phyloP scores from a whole-genome alignment of 37 sponge, comb jelly and placozoan genomes.

The Ianthella basta region DNA sequence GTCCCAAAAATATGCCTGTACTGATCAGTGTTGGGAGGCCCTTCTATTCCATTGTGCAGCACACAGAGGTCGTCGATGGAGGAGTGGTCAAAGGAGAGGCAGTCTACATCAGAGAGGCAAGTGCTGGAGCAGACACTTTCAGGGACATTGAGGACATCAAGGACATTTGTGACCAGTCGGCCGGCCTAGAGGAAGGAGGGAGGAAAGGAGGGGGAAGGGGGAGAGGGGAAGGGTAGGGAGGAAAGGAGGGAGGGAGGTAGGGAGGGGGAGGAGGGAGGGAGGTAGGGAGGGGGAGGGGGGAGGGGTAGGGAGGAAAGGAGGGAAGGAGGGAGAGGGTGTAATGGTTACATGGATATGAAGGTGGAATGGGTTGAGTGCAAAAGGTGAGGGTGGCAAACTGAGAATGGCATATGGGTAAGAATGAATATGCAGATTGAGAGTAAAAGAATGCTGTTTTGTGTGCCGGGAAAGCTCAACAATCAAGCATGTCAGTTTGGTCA shows the following conservation, averaged over 20 bases:
- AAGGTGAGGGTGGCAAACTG: too few species aligned
- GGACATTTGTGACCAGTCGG: constrained; percentile 29
- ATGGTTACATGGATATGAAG: too few species aligned
- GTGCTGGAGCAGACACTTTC: constrained; percentile 37
- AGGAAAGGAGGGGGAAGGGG: too few species aligned
- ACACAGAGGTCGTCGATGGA: constrained; percentile 40
- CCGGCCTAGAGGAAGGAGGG: constrained; percentile 34
- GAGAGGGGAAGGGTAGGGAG: too few species aligned
- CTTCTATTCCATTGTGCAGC: constrained; percentile 69
- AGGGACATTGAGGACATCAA: neutral
- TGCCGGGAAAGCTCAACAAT: too few species aligned
- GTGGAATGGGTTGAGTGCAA: too few species aligned
- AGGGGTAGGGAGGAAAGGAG: too few species aligned
- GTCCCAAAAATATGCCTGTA: constrained; percentile 61
- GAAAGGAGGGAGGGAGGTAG: neutral
- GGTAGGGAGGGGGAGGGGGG: too few species aligned
- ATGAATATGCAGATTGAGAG: too few species aligned
- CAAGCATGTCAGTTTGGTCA: neutral
- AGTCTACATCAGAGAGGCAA: constrained; percentile 30
- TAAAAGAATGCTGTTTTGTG: too few species aligned
- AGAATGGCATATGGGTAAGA: too few species aligned
- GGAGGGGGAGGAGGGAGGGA: neutral
- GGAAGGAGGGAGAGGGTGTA: too few species aligned
- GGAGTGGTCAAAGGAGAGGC: constrained; percentile 81
- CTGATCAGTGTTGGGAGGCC: constrained; percentile 33